phyloP scores from a whole-genome alignment of 2,888 invertebrate genomes.

The Orthonychiurus folsomi region DNA sequence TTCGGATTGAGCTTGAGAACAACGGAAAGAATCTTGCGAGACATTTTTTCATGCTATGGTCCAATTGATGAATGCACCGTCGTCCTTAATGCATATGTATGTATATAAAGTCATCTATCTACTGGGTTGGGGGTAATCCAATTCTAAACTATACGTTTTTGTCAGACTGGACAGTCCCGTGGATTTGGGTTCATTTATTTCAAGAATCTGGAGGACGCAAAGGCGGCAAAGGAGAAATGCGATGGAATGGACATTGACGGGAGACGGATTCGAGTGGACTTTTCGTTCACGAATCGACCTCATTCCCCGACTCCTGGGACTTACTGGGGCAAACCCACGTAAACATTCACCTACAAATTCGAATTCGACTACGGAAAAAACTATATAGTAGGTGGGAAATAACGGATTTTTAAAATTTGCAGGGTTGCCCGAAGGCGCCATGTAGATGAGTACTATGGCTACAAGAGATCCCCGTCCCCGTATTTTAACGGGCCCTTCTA shows the following conservation, averaged over 20 bases:
- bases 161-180: conserved; percentile 77
- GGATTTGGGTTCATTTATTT: conserved; percentile 97
- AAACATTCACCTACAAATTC: conserved; percentile 45
- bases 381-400: conserved; percentile 40
- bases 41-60: conserved; percentile 51
- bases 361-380: neutral
- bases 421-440: conserved; percentile 44
- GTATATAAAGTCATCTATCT: neutral
- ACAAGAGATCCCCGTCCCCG: conserved; percentile 59
- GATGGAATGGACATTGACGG: conserved; percentile 91
- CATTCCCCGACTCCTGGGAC: conserved; percentile 97
- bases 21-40: conserved; percentile 50
- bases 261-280: conserved; percentile 86
- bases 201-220: conserved; percentile 76
- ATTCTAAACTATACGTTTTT: neutral
- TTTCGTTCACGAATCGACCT: conserved; percentile 87
- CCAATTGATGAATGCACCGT: conserved; percentile 46
- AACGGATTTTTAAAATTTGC: no score
- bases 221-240: conserved; percentile 85
- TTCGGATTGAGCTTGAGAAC: conserved; percentile 54
- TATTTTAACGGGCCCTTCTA: conserved; percentile 55
- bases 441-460: conserved; percentile 38
- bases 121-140: no score
- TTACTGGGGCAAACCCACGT: conserved; percentile 91
- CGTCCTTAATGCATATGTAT: conserved; percentile 39